Base-by-base conservation (phyloP, 2,888 invertebrate species). In the Eupithecia abbreviata region DNA sequence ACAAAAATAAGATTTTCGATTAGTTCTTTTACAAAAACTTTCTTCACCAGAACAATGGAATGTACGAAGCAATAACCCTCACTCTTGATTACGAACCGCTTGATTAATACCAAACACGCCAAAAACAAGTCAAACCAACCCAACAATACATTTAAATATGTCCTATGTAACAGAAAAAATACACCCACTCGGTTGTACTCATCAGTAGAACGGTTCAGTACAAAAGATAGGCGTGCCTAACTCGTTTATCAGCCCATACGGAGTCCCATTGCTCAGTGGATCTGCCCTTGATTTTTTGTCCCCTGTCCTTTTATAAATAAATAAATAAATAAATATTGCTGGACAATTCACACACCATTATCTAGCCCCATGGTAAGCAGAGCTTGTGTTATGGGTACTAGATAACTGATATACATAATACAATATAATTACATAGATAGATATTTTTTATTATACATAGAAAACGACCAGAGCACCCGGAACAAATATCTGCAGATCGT, bases 161-260 rank as follows among this genome's bases (percentile, higher is more conserved):
- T 79, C 75, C 76, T 73, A 75, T 80, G 77, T 77, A 74, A 73
- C 79, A 74, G 66, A 66, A 74, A 81, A 83, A 83, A 83, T 80
- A 84, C 82, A 79, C 78, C 82, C 80, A 79, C 75, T 76, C 80
- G 78, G 82, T 83, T 80, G 80, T 83, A 81, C 77, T 83, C 81
- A 84, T 86, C 80, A 83, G 73, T 82, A 76, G 15, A 85, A 83
- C 79, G 82, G 81, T 76, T 77, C 74, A 18, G 78, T 78, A 84
- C 84, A 86, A 85, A 85, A 85, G 83, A 84, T 84, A 83, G 86
- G 86, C 85, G 86, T 83, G 77, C 71, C 81, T 42, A 30, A 81
- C 78, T 85, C 86, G 84, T 86, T 85, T 84, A 81, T 85, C 84
- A 85, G 82, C 80, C 83, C 79, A 80, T 82, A 80, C 79, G 76